These are phyloP conservation scores for Eurois occulta DNA, from an alignment of 2,888 invertebrate species.

Conservation along the genomic window DNA sequence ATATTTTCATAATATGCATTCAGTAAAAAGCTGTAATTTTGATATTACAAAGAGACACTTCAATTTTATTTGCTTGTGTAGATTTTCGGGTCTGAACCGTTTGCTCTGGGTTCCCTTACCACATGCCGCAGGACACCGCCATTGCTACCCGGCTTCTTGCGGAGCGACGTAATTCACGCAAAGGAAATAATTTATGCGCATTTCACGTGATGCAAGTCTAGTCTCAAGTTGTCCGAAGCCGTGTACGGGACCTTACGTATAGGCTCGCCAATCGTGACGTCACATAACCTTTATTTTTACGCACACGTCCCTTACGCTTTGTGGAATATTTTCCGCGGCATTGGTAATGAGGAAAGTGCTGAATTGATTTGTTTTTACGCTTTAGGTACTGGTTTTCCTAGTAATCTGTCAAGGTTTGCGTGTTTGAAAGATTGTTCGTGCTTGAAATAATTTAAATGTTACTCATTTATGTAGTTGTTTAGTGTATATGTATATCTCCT, in stretches of 20 bases:
- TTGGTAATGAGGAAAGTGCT: constrained; percentile 55
- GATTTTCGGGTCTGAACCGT: background rate
- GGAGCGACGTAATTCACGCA: background rate
- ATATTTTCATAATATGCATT: no score
- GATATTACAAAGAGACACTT: no score
- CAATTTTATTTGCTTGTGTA: no score
- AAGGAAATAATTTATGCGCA: background rate
- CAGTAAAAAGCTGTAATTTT: no score
- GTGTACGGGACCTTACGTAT: constrained; percentile 21
- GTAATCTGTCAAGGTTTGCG: constrained; percentile 32
- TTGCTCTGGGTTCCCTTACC: background rate
- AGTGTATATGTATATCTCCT: no score
- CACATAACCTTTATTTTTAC: constrained; percentile 33
- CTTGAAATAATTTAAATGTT: constrained; percentile 9
- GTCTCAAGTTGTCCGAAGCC: background rate
- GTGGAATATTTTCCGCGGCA: constrained; percentile 53
- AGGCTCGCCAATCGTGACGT: constrained; percentile 14
- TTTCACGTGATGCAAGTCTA: background rate
- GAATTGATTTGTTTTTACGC: constrained; percentile 31
- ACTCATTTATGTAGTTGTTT: no score
- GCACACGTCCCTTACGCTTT: constrained; percentile 6
- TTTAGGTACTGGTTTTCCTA: constrained; percentile 34
- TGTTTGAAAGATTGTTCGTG: constrained; percentile 31
- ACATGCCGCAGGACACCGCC: background rate
- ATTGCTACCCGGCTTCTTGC: background rate